phyloP scores from a whole-genome alignment of 2,113 vertebrate species.

The Pao palembangensis region DNA sequence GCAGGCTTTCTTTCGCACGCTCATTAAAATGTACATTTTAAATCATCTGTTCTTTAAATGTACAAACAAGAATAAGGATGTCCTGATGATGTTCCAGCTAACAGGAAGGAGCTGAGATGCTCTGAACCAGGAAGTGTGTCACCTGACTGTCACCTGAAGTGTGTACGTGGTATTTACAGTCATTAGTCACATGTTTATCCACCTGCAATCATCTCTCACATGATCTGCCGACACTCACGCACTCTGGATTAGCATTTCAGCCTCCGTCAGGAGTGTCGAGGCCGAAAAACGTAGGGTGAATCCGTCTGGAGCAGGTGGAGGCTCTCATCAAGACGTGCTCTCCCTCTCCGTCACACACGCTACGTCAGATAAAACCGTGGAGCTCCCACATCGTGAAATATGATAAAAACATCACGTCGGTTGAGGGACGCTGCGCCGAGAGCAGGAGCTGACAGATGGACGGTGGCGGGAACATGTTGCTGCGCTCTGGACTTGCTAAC shows the following conservation, averaged over 20 bases:
- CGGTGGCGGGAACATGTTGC: conserved; percentile 63
- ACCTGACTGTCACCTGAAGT: not conserved
- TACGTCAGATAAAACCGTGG: conserved; percentile 32
- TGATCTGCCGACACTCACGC: not conserved
- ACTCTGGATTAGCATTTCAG: too few species aligned
- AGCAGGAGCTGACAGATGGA: conserved; percentile 61
- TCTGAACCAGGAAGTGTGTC: not conserved
- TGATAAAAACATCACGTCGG: conserved; percentile 61
- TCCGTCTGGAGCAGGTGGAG: conserved; percentile 51
- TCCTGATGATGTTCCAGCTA: not conserved
- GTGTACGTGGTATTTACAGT: not conserved
- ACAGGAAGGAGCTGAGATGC: not conserved
- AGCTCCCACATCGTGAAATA: conserved; percentile 53
- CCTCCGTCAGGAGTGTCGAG: not conserved
- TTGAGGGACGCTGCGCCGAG: conserved; percentile 39
- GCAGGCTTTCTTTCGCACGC: not conserved
- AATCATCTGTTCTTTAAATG: not conserved
- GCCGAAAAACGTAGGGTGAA: not conserved
- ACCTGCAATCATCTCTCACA: not conserved
- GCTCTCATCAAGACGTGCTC: conserved; percentile 43
- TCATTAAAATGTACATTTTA: not conserved
- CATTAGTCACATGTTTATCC: conserved; percentile 3
- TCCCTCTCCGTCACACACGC: conserved; percentile 29
- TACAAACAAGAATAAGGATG: not conserved
- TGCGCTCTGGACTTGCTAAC: conserved; percentile 53